These are phyloP conservation scores for Homarus gammarus DNA, from an alignment of 2,888 invertebrate species.

Conservation along the genomic window DNA sequence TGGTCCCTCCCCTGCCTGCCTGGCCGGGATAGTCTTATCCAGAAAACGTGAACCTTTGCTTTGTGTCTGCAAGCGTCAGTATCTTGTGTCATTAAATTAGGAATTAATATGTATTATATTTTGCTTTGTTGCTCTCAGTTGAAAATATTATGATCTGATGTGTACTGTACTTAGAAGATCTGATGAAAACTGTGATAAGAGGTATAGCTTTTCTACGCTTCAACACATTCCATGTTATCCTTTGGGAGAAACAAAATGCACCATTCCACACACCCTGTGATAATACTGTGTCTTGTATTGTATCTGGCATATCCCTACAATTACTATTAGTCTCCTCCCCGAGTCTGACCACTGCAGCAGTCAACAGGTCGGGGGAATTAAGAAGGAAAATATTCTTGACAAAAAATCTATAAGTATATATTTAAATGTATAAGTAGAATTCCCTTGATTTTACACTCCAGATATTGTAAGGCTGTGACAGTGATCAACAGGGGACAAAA, in stretches of 20 bases:
- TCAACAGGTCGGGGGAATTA: neutral
- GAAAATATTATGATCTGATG: conserved; percentile 29
- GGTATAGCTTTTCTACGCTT: conserved; percentile 64
- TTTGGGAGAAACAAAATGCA: conserved; percentile 36
- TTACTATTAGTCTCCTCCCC: neutral
- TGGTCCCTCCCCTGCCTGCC: neutral
- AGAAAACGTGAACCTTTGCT: neutral
- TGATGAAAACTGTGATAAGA: conserved; percentile 65
- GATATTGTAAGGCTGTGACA: conserved; percentile 3
- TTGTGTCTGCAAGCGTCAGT: conserved; percentile 22
- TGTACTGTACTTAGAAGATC: conserved; percentile 66
- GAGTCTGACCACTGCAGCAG: neutral
- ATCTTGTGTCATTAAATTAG: conserved; percentile 34
- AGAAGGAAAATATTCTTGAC: neutral
- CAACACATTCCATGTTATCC: conserved; percentile 59
- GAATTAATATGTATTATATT: conserved; percentile 26
- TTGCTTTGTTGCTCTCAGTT: conserved; percentile 54
- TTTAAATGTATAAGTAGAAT: conserved; percentile 2
- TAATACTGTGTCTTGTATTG: conserved; percentile 62
- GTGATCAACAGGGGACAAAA: neutral
- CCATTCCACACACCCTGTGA: conserved; percentile 69
- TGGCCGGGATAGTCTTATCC: neutral
- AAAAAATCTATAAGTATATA: conserved; percentile 1
- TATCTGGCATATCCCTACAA: conserved; percentile 6
- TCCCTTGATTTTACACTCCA: neutral